Conservation (phyloP, 2,113 vertebrate genomes). For the Entelurus aequoreus region DNA sequence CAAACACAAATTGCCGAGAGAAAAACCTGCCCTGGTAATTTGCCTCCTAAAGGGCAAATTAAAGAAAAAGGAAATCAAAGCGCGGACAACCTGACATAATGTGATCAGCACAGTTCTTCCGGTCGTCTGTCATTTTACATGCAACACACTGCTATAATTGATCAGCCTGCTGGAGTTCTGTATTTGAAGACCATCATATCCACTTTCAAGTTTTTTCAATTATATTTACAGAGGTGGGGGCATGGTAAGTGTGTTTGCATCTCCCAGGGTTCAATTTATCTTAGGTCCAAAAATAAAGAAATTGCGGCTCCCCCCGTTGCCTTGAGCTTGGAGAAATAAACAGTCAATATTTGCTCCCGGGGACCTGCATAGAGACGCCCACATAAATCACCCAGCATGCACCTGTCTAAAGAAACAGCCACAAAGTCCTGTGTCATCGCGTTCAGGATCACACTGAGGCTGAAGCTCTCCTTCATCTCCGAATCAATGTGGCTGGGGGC, state of each 20-base stretch:
- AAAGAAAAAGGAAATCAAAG: constrained; percentile 30
- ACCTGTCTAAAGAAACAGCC: constrained; percentile 70
- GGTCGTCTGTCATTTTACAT: background rate
- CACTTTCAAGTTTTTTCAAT: constrained; percentile 39
- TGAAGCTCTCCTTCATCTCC: constrained; percentile 57
- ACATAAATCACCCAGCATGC: constrained; percentile 77
- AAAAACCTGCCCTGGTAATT: constrained; percentile 45
- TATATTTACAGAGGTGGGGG: constrained; percentile 25
- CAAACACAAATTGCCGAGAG: constrained; percentile 63
- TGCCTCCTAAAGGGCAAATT: constrained; percentile 55
- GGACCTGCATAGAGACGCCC: constrained; percentile 56
- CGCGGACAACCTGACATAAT: constrained; percentile 21
- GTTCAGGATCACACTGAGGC: constrained; percentile 64
- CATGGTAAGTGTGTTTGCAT: constrained; percentile 61
- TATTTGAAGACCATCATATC: constrained; percentile 66
- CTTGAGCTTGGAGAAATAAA: constrained; percentile 71
- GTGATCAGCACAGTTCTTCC: constrained; percentile 23
- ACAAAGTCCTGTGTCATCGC: constrained; percentile 69
- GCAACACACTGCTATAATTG: constrained; percentile 18
- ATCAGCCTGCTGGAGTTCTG: constrained; percentile 27
- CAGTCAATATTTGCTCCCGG: constrained; percentile 74
- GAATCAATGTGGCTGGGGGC: constrained; percentile 64
- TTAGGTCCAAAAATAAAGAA: constrained; percentile 68
- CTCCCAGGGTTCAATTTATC: constrained; percentile 69
- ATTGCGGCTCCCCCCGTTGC: constrained; percentile 67